A percentile compares a stretch with the other conserved stretches of the same genome.
phyloP scores from a whole-genome alignment of 2,113 vertebrate species.

The Synodontis membranacea region DNA sequence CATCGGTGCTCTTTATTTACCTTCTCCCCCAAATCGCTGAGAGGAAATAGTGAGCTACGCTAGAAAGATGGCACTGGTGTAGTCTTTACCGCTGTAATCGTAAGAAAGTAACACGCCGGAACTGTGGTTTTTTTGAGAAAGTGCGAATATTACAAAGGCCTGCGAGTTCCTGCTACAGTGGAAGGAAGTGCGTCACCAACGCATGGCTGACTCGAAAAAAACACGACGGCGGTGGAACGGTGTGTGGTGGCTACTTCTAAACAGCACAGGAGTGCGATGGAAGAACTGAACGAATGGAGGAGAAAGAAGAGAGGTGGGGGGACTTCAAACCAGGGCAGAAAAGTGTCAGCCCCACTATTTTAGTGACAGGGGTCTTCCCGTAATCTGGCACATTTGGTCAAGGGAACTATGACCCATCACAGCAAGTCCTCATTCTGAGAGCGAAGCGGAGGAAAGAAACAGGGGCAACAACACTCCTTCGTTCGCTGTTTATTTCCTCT shows the following conservation, averaged over 20 bases:
- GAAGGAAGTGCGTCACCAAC: conserved; percentile 77
- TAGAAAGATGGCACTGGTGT: background rate
- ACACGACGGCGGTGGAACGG: conserved; percentile 64
- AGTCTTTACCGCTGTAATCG: background rate
- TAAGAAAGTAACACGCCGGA: background rate
- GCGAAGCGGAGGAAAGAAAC: conserved; percentile 58
- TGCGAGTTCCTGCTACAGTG: conserved; percentile 74
- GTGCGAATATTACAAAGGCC: conserved; percentile 47
- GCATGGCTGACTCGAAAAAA: conserved; percentile 58
- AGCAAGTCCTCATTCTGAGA: conserved; percentile 49
- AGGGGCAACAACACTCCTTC: conserved; percentile 53
- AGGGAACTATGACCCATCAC: conserved; percentile 53
- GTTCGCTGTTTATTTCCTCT: conserved; percentile 50
- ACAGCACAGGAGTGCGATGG: conserved; percentile 67
- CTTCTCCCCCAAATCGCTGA: background rate
- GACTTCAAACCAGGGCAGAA: conserved; percentile 59
- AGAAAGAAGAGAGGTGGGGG: conserved; percentile 61
- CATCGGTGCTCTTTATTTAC: conserved; percentile 1
- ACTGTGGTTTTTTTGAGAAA: conserved; percentile 61
- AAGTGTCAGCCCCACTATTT: conserved; percentile 54
- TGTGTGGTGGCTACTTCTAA: conserved; percentile 52
- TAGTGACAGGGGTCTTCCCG: conserved; percentile 57
- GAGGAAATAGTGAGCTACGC: conserved; percentile 15
- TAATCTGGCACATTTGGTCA: conserved; percentile 53
- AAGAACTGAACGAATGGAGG: conserved; percentile 71